Evolutionary conservation across 2,888 invertebrate species (phyloP).

Genomic region (Exephanes ischioxanthus): DNA sequence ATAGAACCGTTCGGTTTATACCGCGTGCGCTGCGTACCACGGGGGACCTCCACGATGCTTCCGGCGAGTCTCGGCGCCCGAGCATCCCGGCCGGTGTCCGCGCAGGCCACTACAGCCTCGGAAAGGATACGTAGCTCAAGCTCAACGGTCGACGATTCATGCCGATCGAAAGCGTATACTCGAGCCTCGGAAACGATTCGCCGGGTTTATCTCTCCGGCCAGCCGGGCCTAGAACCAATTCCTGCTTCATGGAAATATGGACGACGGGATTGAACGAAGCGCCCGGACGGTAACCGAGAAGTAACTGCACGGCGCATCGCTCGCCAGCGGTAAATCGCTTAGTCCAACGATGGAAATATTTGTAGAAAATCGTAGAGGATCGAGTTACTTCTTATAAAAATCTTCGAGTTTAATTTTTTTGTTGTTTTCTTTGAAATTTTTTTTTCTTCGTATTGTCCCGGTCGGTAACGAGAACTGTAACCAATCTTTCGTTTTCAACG

Average conservation of each 20-base stretch:
- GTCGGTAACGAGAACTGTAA: too few relatives aligned
- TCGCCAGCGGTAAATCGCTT: not conserved
- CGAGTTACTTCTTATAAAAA: not conserved
- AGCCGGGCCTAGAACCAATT: constrained; percentile 31
- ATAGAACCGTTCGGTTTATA: not conserved
- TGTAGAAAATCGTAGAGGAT: not conserved
- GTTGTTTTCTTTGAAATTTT: not conserved
- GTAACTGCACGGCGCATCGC: not conserved
- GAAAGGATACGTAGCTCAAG: constrained; percentile 16
- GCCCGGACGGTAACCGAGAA: not conserved
- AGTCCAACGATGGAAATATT: not conserved
- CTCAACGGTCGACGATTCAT: constrained; percentile 49
- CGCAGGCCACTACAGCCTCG: not conserved
- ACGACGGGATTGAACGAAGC: constrained; percentile 9
- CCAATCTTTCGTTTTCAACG: too few relatives aligned
- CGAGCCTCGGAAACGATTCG: constrained; percentile 20
- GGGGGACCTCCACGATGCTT: constrained; percentile 19
- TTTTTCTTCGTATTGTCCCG: too few relatives aligned
- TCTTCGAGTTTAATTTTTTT: not conserved
- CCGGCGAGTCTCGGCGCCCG: constrained; percentile 1
- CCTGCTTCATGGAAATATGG: constrained; percentile 48
- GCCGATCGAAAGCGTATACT: constrained; percentile 50
- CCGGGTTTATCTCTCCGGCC: constrained; percentile 30
- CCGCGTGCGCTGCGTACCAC: not conserved
- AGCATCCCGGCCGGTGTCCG: constrained; percentile 18